Conservation (phyloP, 2,888 invertebrate genomes). For the Ryuthela nishihirai region DNA sequence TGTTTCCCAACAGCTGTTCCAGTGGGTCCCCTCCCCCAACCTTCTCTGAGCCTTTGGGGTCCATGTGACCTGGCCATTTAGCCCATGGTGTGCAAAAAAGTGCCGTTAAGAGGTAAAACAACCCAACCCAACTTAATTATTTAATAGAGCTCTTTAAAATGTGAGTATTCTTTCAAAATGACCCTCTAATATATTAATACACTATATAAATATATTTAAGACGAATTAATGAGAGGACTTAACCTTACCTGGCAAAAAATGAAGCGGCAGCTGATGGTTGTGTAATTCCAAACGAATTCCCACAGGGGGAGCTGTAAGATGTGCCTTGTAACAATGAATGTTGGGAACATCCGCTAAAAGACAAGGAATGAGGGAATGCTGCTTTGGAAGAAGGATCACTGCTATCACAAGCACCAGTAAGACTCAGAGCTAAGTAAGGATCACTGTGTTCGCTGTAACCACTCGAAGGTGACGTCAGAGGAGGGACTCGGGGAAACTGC, state of each 20-base stretch:
- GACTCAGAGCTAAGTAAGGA: constrained; percentile 18
- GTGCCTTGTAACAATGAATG: constrained; percentile 28
- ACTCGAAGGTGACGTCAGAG: constrained; percentile 26
- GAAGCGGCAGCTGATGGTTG: constrained; percentile 60
- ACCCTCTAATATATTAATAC: too few relatives aligned
- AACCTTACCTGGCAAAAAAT: constrained; percentile 59
- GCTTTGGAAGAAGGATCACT: constrained; percentile 8
- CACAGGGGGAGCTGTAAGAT: constrained; percentile 28
- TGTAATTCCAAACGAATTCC: constrained; percentile 20
- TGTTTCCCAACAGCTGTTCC: too few relatives aligned
- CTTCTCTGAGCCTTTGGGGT: too few relatives aligned
- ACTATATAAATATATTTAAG: too few relatives aligned
- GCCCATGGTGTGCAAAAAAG: too few relatives aligned
- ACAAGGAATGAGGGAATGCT: constrained; percentile 27
- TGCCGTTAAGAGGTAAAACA: too few relatives aligned
- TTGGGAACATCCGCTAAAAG: constrained; percentile 27
- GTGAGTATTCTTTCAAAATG: too few relatives aligned
- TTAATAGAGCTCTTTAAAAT: too few relatives aligned
- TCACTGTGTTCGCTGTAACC: constrained; percentile 35
- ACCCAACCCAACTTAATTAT: too few relatives aligned
- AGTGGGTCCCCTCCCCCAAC: too few relatives aligned
- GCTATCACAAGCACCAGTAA: not conserved
- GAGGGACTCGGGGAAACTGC: constrained; percentile 16
- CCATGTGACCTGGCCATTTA: too few relatives aligned
- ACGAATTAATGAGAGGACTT: not conserved